Conservation (phyloP, 2,797 vertebrate genomes). For the Gorsachius magnificus region DNA sequence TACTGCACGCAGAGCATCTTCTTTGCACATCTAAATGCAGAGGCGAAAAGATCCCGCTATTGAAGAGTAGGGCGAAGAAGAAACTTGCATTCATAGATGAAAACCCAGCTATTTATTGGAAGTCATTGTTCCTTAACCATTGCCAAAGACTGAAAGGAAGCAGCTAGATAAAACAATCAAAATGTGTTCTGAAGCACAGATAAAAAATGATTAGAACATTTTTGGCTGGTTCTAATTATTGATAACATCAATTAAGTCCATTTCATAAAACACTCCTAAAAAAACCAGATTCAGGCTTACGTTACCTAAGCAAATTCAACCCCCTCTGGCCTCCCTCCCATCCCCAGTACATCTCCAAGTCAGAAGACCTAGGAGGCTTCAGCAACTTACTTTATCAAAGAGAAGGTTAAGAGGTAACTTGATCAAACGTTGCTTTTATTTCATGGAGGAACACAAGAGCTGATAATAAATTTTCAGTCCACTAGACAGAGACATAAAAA, state of each 20-base stretch:
- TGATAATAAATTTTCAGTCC: neutral
- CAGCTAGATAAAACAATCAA: conserved; percentile 3
- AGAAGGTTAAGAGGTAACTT: conserved; percentile 7
- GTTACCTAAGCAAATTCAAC: neutral
- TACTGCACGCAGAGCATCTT: conserved; percentile 57
- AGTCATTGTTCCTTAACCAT: conserved; percentile 38
- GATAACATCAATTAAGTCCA: neutral
- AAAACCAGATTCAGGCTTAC: neutral
- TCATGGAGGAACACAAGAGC: neutral
- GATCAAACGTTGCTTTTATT: conserved; percentile 13
- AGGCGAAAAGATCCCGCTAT: conserved; percentile 40
- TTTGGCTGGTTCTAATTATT: neutral
- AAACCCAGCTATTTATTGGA: conserved; percentile 51
- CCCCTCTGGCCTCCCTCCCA: neutral
- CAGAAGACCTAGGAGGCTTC: neutral
- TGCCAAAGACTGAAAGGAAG: conserved; percentile 53
- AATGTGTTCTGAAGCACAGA: neutral
- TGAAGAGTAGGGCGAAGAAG: conserved; percentile 39
- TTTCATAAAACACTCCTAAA: conserved; percentile 16
- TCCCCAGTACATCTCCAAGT: neutral
- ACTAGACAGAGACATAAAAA: neutral
- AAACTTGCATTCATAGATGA: conserved; percentile 47
- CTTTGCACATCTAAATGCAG: conserved; percentile 67
- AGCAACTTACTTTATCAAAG: neutral
- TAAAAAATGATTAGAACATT: neutral